A percentile compares a stretch with the other conserved stretches of the same genome.
These are phyloP conservation scores for zebrafish (Danio rerio) DNA, from an alignment of 2,113 vertebrate species.

Conservation along the genomic window GRCz12tu NC_133196.1:5628501-5629000, in stretches of 20 bases:
- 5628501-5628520: conserved; percentile 35
- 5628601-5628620: too few relatives aligned
- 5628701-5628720: not conserved
- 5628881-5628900: not conserved
- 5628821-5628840: not conserved
- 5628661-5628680: not conserved
- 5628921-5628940: conserved; percentile 45
- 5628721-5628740: not conserved
- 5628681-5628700: not conserved
- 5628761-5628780: not conserved
- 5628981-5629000: conserved; percentile 36
- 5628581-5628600: too few relatives aligned
- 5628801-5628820: not conserved
- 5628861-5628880: not conserved
- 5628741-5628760: conserved; percentile 15
- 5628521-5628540: not conserved
- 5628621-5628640: not conserved
- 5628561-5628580: conserved; percentile 12
- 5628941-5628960: conserved; percentile 40
- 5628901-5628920: conserved; percentile 3
- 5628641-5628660: not conserved
- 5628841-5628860: not conserved
- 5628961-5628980: conserved; percentile 9
- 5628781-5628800: not conserved
- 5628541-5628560: not conserved